These are phyloP conservation scores for Plebejus argus DNA, from an alignment of 2,888 invertebrate genomes.

Conservation along the genomic window DNA sequence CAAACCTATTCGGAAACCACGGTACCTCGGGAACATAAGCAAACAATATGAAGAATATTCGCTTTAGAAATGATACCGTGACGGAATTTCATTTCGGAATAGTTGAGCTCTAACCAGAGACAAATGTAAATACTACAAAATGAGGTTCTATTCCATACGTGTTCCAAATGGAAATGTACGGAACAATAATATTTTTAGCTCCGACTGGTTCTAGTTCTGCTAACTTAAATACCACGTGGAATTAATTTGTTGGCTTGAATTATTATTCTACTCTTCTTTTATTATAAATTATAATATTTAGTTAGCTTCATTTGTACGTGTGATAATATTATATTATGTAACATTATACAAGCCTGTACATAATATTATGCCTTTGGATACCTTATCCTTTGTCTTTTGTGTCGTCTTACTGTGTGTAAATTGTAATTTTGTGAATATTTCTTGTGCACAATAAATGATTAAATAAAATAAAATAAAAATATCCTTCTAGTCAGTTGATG, in stretches of 20 bases:
- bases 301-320: not conserved
- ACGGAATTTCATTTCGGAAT: conserved; percentile 29
- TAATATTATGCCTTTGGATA: not conserved
- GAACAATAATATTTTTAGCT: conserved; percentile 22
- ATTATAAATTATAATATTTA: not conserved
- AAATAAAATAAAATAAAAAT: no score
- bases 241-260: not conserved
- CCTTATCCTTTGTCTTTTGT: no score
- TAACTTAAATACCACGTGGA: not conserved
- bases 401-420: no score
- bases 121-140: conserved; percentile 29
- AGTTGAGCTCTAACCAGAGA: conserved; percentile 31
- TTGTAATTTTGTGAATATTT: no score
- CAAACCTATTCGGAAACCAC: not conserved
- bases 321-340: not conserved
- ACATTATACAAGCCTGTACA: not conserved
- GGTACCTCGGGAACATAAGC: not conserved
- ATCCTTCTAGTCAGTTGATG: no score
- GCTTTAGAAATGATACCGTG: conserved; percentile 23
- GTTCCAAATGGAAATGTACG: conserved; percentile 15
- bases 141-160: conserved; percentile 24
- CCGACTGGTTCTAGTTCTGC: not conserved
- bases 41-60: conserved; percentile 25
- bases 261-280: not conserved
- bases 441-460: no score